Base-by-base conservation (phyloP, 2,113 vertebrate species). In the Nannobrachium achirus region DNA sequence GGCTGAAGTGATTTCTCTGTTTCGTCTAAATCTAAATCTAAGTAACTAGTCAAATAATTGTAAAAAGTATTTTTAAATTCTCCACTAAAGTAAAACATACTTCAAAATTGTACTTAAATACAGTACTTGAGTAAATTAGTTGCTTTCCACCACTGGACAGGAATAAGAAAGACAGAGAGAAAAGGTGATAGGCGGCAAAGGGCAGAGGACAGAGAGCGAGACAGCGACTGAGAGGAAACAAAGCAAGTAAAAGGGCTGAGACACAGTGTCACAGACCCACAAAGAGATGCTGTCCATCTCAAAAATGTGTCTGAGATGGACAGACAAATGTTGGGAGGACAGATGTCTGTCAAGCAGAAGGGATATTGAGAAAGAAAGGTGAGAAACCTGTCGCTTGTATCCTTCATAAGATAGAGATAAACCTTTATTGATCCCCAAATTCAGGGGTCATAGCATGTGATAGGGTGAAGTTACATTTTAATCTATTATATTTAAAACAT, bases 321-420 rank as follows among this genome's bases (percentile, higher is more conserved):
- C 14, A 56, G 56, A 71, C 63, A 80, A 86, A 74, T 56, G 75
- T 41, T 59, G 33, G 25, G 42, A 44, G 57, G 63, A 39, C 13
- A 73, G 53, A 56, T 65, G 61, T 79, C 79, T 82, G 65, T 73
- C 45, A 55, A 42, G 60, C 66, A 51, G 61, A 61, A 39, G 62
- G 66, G 53, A 77, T 9, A 56, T 60, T 56, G 56, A 52, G 62
- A 13, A 14, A 14, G 45, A 55, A 71, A 63, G 69, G 55, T 1
- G 0, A 66, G 62, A 51, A 73, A 50, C 59, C n/a, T 18, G 41
- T 41, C 25, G 63, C 20, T 66, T 63, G 66, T 9, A 50, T 46
- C 60, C 69, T 80, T 67, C 57, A 76, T 25, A 25, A 25, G 4
- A 25, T 25, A 2, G n/a, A 25, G 25, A 25, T 25, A 25, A 25